Percentiles rank a stretch among this genome's conserved stretches.
These are phyloP conservation scores for Tachypleus tridentatus DNA, from an alignment of 1,140 invertebrate genomes.

Conservation along the genomic window DNA sequence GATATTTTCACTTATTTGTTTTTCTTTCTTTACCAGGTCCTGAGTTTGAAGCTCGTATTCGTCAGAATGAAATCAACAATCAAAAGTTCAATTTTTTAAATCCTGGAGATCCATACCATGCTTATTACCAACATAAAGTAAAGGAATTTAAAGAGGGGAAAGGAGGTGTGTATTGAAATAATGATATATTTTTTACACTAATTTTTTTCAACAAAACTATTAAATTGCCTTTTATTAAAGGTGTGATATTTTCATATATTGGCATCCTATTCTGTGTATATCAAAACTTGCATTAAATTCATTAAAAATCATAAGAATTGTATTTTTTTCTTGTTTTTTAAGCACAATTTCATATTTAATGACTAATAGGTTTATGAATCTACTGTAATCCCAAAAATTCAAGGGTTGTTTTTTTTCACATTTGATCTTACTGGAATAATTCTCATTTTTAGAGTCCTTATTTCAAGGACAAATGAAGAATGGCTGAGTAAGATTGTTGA, in stretches of 20 bases:
- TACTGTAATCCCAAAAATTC: too few species aligned
- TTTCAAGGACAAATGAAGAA: too few species aligned
- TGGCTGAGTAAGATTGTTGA: too few species aligned
- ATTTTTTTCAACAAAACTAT: slow-evolving; percentile 5
- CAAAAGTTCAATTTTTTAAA: slow-evolving; percentile 98
- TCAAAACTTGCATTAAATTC: too few species aligned
- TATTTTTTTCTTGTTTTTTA: not conserved
- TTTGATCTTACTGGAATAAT: too few species aligned
- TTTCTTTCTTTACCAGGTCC: slow-evolving; percentile 38
- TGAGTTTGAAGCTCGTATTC: slow-evolving; percentile 92
- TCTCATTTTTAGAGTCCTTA: too few species aligned
- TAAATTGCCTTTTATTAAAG: too few species aligned
- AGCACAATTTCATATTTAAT: not conserved
- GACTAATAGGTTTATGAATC: slow-evolving; percentile 33
- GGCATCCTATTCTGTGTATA: too few species aligned
- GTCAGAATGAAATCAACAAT: slow-evolving; percentile 93
- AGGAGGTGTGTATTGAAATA: slow-evolving; percentile 13
- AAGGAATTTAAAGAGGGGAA: slow-evolving; percentile 89
- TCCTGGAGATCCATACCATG: slow-evolving; percentile 92
- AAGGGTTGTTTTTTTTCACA: too few species aligned
- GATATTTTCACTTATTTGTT: not conserved
- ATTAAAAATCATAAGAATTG: not conserved
- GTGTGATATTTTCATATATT: too few species aligned
- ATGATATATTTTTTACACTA: slow-evolving; percentile 6
- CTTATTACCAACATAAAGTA: slow-evolving; percentile 97